A percentile compares a stretch with the other conserved stretches of the same genome.
phyloP scores from a whole-genome alignment of 2,888 invertebrate genomes.

The Himalopsyche japonica region DNA sequence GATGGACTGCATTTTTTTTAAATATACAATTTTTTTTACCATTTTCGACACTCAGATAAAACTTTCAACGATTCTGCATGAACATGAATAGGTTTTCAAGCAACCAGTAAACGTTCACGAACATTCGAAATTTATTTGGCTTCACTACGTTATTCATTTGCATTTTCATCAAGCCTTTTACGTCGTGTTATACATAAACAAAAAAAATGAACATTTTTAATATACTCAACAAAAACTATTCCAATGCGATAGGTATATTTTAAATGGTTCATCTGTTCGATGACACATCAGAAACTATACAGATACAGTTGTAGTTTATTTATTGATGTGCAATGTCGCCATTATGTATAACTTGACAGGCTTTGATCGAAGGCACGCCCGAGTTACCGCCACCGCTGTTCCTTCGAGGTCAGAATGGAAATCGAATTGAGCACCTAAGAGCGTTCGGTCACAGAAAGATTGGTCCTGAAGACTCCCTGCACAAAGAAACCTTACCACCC shows the following conservation, averaged over 20 bases:
- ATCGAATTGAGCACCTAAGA: constrained; percentile 36
- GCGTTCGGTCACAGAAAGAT: constrained; percentile 38
- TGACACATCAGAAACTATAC: neutral
- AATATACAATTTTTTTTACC: neutral
- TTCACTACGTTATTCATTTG: neutral
- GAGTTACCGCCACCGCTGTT: constrained; percentile 33
- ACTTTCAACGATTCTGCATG: neutral
- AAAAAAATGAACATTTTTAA: neutral
- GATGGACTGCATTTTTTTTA: neutral
- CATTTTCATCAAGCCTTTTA: neutral
- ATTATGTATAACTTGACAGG: constrained; percentile 36
- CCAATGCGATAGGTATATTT: neutral
- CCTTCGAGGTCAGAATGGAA: constrained; percentile 36
- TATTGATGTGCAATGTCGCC: neutral
- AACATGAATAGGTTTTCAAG: neutral
- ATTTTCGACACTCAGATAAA: neutral
- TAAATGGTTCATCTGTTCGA: neutral
- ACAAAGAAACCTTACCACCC: constrained; percentile 37
- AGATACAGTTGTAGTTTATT: constrained; percentile 1
- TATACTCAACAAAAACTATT: neutral
- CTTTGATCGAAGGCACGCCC: constrained; percentile 30
- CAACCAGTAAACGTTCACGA: neutral
- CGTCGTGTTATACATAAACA: neutral
- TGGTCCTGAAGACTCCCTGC: constrained; percentile 35
- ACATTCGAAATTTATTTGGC: neutral